Base-by-base conservation (phyloP, 2,113 vertebrate genomes). In the Passer montanus region DNA sequence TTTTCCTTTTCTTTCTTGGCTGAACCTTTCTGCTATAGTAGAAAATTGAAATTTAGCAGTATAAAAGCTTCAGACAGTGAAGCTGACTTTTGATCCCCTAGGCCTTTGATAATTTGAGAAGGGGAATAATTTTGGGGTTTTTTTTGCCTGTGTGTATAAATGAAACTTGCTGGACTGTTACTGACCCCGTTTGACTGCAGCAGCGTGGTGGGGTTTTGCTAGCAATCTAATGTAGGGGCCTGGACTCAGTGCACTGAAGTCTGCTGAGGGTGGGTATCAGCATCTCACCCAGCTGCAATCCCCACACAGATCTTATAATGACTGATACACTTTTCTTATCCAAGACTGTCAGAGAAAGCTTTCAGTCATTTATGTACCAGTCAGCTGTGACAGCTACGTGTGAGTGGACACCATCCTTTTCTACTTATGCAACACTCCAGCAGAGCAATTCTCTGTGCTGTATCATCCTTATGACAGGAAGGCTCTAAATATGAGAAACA, bases 21-120 rank as follows among this genome's bases (percentile, higher is more conserved):
- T 78, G 77, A 91, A 87, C 17, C 17, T 84, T 90, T 93, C 87
- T 95, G 10, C 19, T 55, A 50, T 26, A 43, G 17, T 66, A 86
- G 39, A 78, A 78, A 78, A n/a, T 30, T 80, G 72, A 83, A 88
- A 86, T 26, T 39, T 80, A 64, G 43, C 30, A 23, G 30, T 15
- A 76, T 35, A 44, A 89, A 95, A 80, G 18, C 46, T 85, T 73
- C 52, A 79, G 50, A 85, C 10, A 76, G 44, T 35, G 39, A 83
- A 77, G 21, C 43, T 76, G 63, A 66, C 43, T 89, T 81, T 90
- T 85, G 55, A 23, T 87, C 16, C 30, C 23, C 27, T 59, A 66
- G 18, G 37, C 26, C 22, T 90, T 72, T 75, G n/a, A 26, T 59
- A 68, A 31, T 53, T 56, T 64, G 56, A 82, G 88, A 87, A 94